These are phyloP conservation scores for Zootermopsis nevadensis DNA, from an alignment of 2,888 invertebrate genomes.

Conservation along the genomic window DNA sequence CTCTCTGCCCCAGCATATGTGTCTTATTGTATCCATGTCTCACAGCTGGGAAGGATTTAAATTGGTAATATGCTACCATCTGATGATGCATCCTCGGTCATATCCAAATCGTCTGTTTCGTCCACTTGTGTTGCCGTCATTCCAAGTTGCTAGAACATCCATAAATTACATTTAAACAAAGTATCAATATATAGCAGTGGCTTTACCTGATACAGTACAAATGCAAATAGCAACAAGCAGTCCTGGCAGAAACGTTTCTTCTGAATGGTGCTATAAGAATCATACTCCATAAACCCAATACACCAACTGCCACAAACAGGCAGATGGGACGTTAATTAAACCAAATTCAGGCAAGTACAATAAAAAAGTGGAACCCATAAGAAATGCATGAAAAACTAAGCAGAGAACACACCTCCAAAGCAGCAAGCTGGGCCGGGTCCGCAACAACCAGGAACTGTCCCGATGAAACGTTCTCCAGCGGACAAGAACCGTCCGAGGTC, in stretches of 20 bases:
- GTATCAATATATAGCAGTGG: no score
- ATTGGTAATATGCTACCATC: not conserved
- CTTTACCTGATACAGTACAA: no score
- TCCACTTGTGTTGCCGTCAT: not conserved
- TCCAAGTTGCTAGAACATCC: not conserved
- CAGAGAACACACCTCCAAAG: constrained; percentile 49
- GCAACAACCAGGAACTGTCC: constrained; percentile 53
- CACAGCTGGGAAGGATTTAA: not conserved
- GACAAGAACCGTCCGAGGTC: constrained; percentile 33
- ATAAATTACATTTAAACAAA: not conserved
- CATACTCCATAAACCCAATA: no score
- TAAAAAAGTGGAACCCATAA: not conserved
- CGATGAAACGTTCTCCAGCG: constrained; percentile 37
- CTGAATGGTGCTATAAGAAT: not conserved
- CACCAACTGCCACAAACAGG: no score
- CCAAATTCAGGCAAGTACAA: not conserved
- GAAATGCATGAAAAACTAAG: not conserved
- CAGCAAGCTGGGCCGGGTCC: constrained; percentile 53
- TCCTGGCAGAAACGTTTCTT: not conserved
- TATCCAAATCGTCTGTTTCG: not conserved
- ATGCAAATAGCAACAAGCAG: not conserved
- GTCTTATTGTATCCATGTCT: not conserved
- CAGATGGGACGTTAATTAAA: not conserved
- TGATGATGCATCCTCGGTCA: constrained; percentile 14
- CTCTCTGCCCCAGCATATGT: not conserved